Conservation (phyloP, 2,113 vertebrate genomes). For the Catharus bicknelli region DNA sequence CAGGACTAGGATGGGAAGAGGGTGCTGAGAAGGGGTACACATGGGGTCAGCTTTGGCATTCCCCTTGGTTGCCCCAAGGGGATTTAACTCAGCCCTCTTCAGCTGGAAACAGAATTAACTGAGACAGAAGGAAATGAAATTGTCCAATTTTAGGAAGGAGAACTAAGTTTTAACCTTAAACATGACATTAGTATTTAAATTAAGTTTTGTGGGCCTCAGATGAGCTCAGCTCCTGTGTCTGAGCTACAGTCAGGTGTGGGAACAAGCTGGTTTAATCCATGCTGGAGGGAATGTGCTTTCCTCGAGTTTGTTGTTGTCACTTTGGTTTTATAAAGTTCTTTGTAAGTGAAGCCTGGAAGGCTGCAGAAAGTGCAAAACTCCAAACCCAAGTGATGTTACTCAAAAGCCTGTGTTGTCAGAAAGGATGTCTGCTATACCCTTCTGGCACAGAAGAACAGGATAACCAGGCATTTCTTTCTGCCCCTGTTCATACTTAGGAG, state of each 20-base stretch:
- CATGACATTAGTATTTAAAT: neutral
- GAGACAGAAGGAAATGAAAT: neutral
- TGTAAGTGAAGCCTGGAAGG: neutral
- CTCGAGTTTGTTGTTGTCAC: neutral
- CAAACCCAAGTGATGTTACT: neutral
- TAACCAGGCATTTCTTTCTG: neutral
- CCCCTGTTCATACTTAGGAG: neutral
- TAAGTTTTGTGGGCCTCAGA: neutral
- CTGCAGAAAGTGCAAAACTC: neutral
- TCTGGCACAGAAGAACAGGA: neutral
- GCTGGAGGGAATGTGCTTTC: neutral
- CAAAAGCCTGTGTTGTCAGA: neutral
- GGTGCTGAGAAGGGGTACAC: neutral
- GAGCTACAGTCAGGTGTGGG: neutral
- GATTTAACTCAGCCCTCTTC: neutral
- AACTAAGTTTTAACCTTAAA: neutral
- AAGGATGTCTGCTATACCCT: neutral
- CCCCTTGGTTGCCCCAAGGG: neutral
- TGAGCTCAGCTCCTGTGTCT: neutral
- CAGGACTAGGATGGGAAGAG: neutral
- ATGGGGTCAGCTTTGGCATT: fast-evolving
- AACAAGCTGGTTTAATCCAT: neutral
- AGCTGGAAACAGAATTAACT: neutral
- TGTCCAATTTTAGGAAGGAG: neutral
- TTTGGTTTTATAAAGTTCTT: neutral